phyloP scores from a whole-genome alignment of 2,113 vertebrate genomes.

The Uropsilus gracilis region DNA sequence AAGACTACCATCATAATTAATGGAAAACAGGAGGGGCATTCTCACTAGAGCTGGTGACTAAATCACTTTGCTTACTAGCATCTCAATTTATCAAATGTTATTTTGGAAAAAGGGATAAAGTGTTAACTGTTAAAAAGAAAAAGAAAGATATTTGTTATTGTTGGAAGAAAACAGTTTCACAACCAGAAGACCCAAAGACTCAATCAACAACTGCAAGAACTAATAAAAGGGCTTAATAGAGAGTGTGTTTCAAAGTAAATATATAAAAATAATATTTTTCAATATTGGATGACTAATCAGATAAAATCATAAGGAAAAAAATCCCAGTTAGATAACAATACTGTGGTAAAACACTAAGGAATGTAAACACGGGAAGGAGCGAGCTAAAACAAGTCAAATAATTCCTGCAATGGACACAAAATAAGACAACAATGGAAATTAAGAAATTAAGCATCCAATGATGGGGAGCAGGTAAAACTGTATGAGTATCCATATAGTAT shows the following conservation, averaged over 20 bases:
- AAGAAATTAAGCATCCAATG: background rate
- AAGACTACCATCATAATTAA: slow-evolving; percentile 43
- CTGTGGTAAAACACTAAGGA: slow-evolving; percentile 25
- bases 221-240: background rate
- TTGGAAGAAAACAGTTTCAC: slow-evolving; percentile 30
- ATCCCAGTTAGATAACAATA: background rate
- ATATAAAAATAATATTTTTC: background rate
- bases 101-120: background rate
- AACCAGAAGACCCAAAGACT: slow-evolving; percentile 42
- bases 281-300: background rate
- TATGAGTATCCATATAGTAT: background rate
- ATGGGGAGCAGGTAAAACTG: background rate
- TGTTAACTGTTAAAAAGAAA: background rate
- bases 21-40: background rate
- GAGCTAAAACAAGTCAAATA: slow-evolving; percentile 20
- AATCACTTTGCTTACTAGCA: background rate
- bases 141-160: background rate
- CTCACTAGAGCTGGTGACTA: slow-evolving; percentile 2
- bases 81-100: slow-evolving; percentile 3
- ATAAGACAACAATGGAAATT: background rate
- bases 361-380: slow-evolving; percentile 44
- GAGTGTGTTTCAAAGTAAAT: background rate
- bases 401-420: background rate
- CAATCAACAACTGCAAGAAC: slow-evolving; percentile 11
- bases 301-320: background rate